Percentiles rank a stretch among this genome's conserved stretches.
Conservation (phyloP, 2,113 vertebrate genomes). For the Thermophis baileyi region DNA sequence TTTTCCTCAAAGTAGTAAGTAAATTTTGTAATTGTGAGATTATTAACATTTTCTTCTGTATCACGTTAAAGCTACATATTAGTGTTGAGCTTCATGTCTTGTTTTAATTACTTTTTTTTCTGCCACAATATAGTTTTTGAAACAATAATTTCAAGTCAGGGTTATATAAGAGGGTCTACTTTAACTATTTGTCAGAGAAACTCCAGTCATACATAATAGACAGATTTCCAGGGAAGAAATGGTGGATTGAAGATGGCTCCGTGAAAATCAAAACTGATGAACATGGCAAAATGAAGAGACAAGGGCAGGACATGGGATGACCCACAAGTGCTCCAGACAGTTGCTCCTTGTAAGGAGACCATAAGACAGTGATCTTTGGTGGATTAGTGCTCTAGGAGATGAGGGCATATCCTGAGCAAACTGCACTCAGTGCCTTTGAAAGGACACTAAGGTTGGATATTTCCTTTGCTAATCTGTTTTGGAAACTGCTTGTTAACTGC, state of each 20-base stretch:
- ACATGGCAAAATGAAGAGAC: background rate
- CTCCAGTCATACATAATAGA: background rate
- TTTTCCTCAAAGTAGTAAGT: background rate
- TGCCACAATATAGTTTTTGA: background rate
- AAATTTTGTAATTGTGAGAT: slow-evolving; percentile 1
- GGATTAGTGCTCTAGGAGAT: background rate
- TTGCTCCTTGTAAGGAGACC: background rate
- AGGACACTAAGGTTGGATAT: background rate
- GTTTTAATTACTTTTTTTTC: background rate
- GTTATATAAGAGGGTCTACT: background rate
- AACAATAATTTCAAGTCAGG: background rate
- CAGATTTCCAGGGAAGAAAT: background rate
- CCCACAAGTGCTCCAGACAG: background rate
- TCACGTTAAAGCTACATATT: background rate
- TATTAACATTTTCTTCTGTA: slow-evolving; percentile 14
- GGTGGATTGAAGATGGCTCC: background rate
- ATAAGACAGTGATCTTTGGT: background rate
- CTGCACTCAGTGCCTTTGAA: background rate
- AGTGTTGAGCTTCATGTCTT: background rate
- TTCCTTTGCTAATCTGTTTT: no score
- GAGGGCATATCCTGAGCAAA: background rate
- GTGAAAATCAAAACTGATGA: background rate
- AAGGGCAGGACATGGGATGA: background rate
- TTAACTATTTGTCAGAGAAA: background rate
- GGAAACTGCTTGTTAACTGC: no score